phyloP scores from a whole-genome alignment of 2,797 vertebrate species.

The Oryzias sinensis region DNA sequence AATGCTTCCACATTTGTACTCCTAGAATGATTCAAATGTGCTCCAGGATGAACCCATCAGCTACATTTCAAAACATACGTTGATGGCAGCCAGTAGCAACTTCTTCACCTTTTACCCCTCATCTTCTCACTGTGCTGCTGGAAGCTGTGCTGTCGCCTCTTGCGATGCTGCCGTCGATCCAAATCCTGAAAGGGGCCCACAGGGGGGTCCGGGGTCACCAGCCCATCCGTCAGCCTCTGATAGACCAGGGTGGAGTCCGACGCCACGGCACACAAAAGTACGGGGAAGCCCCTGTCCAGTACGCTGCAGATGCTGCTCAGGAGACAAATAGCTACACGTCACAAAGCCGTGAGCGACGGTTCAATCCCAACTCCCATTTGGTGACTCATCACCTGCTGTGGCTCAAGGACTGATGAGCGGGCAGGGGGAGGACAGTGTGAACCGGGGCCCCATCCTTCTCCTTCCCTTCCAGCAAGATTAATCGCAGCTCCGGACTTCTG shows the following conservation, averaged over 20 bases:
- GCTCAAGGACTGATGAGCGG: conserved; percentile 78
- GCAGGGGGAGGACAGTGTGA: conserved; percentile 84
- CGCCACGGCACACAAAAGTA: conserved; percentile 89
- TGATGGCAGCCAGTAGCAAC: no score
- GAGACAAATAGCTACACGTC: background rate
- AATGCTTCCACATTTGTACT: no score
- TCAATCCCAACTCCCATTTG: background rate
- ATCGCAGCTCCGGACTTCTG: conserved; percentile 80
- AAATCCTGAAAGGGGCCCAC: conserved; percentile 71
- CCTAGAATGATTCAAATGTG: no score
- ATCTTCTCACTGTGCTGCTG: conserved; percentile 4
- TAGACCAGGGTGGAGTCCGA: conserved; percentile 95
- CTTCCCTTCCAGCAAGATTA: conserved; percentile 83
- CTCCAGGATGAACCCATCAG: no score
- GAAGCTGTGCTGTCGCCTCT: conserved; percentile 70
- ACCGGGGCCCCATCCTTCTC: conserved; percentile 77
- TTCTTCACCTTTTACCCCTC: background rate
- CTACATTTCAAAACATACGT: no score
- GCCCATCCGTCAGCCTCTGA: conserved; percentile 85
- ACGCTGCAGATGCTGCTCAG: conserved; percentile 62
- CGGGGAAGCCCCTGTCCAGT: conserved; percentile 66
- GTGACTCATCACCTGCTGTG: conserved; percentile 80
- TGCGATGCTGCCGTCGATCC: conserved; percentile 79
- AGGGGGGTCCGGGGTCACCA: conserved; percentile 90
- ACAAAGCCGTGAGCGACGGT: background rate